These are phyloP conservation scores for Lucilia sericata DNA, from an alignment of 1,140 invertebrate genomes.

Conservation along the genomic window DNA sequence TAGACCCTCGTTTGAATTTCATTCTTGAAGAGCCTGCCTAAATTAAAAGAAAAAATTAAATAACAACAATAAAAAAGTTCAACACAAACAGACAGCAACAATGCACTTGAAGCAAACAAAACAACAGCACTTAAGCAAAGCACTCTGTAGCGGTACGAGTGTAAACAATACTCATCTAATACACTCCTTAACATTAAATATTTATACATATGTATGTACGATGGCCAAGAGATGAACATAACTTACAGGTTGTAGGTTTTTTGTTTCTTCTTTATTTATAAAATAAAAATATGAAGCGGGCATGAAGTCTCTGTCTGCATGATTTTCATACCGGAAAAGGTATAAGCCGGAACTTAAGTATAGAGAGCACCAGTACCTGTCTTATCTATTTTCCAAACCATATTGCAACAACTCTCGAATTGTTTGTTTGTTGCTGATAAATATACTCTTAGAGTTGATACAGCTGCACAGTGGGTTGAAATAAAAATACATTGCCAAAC, in stretches of 20 bases:
- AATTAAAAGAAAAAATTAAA: slow-evolving; percentile 5
- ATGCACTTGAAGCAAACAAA: slow-evolving; percentile 21
- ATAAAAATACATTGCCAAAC: too few species aligned
- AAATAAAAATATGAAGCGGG: not conserved
- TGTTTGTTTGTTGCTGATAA: not conserved
- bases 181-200: too few species aligned
- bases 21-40: not conserved
- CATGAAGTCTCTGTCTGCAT: not conserved
- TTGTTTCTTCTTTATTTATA: not conserved
- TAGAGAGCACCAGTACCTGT: not conserved
- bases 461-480: not conserved
- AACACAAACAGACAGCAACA: slow-evolving; percentile 22
- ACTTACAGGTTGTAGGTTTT: not conserved
- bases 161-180: too few species aligned
- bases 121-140: not conserved
- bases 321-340: not conserved
- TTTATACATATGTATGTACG: not conserved
- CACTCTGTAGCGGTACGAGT: too few species aligned
- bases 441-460: not conserved
- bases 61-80: not conserved
- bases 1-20: not conserved
- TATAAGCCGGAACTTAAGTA: not conserved
- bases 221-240: not conserved
- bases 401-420: not conserved
- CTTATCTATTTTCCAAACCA: slow-evolving; percentile 26